Percentiles rank a stretch among this genome's conserved stretches.
These are phyloP conservation scores for Drosophila emarginata DNA, from an alignment of 2,888 invertebrate species.

Conservation along the genomic window DNA sequence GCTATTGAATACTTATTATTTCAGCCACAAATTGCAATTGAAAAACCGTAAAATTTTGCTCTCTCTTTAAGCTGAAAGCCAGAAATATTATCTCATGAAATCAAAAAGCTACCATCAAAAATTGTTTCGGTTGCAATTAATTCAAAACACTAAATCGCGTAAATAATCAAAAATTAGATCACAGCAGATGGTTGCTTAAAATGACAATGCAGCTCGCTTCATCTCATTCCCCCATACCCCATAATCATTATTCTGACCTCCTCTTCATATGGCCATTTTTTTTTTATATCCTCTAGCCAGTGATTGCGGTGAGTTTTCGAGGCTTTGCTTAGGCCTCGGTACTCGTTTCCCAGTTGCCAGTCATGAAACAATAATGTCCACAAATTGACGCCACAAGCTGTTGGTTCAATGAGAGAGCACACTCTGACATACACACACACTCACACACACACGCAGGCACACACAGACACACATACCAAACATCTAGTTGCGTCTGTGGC, in stretches of 20 bases:
- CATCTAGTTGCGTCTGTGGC: conserved; percentile 49
- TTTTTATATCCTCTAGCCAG: conserved; percentile 23
- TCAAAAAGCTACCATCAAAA: conserved; percentile 33
- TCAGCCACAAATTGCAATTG: not conserved
- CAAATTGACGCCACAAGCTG: conserved; percentile 77
- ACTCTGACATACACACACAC: conserved; percentile 7
- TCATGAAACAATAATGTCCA: conserved; percentile 75
- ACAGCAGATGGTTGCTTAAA: conserved; percentile 42
- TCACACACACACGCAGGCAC: conserved; percentile 12
- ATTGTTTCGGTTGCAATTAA: conserved; percentile 59
- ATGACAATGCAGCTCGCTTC: conserved; percentile 22
- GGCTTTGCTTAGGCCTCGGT: conserved; percentile 59
- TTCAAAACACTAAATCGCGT: conserved; percentile 62
- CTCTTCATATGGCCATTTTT: conserved; percentile 18
- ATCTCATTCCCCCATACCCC: not conserved
- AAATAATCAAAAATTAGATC: conserved; percentile 73
- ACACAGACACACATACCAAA: conserved; percentile 6
- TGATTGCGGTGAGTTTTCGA: conserved; percentile 65
- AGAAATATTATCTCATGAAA: conserved; percentile 29
- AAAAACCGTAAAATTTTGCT: not conserved
- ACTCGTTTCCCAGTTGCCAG: conserved; percentile 53
- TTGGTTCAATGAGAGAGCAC: conserved; percentile 62
- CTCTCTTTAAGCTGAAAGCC: not conserved
- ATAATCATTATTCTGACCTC: not conserved
- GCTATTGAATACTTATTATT: not conserved